These are phyloP conservation scores for Anthoptus insignis DNA, from an alignment of 2,888 invertebrate species.

Conservation along the genomic window DNA sequence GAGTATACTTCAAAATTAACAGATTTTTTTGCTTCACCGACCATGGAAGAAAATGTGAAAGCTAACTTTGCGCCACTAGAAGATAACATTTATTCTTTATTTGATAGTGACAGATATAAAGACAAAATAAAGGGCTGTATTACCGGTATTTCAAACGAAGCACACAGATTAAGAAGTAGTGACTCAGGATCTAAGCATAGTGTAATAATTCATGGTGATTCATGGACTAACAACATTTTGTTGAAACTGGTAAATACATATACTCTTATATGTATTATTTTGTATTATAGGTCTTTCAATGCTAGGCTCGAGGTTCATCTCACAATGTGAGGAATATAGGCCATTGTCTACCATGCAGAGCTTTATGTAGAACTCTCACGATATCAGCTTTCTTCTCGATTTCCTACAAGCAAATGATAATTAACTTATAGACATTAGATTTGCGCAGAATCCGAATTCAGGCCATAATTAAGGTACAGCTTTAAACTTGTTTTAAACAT, in stretches of 20 bases:
- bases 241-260: constrained; percentile 57
- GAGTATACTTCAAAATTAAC: constrained; percentile 14
- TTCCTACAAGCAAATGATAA: too few relatives aligned
- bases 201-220: constrained; percentile 63
- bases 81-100: constrained; percentile 24
- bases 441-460: too few relatives aligned
- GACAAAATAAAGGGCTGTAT: constrained; percentile 49
- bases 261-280: not conserved
- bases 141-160: constrained; percentile 7
- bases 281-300: too few relatives aligned
- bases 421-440: too few relatives aligned
- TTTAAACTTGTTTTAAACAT: not conserved
- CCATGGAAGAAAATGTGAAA: not conserved
- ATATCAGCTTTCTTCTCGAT: too few relatives aligned
- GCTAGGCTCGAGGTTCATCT: too few relatives aligned
- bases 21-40: not conserved
- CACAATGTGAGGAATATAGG: too few relatives aligned
- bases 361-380: too few relatives aligned
- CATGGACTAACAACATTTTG: constrained; percentile 67
- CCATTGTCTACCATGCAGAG: too few relatives aligned
- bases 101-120: constrained; percentile 53
- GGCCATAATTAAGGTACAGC: too few relatives aligned
- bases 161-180: constrained; percentile 41
- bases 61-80: constrained; percentile 5
- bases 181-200: constrained; percentile 53